A percentile compares a stretch with the other conserved stretches of the same genome.
Evolutionary conservation across 2,888 invertebrate genomes (phyloP).

Genomic region (Pollenia amentaria): DNA sequence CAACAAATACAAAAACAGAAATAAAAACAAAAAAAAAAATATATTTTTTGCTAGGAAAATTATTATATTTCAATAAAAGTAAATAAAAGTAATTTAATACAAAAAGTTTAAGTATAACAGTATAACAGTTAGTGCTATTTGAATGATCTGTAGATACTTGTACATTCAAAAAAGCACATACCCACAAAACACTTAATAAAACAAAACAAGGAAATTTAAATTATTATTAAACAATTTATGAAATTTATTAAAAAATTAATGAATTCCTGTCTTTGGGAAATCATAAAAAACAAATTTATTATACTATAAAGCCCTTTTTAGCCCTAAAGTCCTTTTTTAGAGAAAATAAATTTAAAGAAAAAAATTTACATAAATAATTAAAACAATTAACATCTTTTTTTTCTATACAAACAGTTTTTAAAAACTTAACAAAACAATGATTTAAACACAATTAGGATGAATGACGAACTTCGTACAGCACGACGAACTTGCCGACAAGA

Average conservation of each 20-base stretch:
- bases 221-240: neutral
- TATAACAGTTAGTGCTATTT: slow-evolving; percentile 42
- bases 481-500: too few relatives aligned
- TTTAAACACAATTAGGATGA: neutral
- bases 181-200: slow-evolving; percentile 70
- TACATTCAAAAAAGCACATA: slow-evolving; percentile 49
- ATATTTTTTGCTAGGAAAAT: slow-evolving; percentile 81
- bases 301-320: too few relatives aligned
- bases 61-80: slow-evolving; percentile 73
- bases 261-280: neutral
- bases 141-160: slow-evolving; percentile 29
- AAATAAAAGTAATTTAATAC: neutral
- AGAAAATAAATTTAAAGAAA: slow-evolving; percentile 34
- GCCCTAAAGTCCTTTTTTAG: too few relatives aligned
- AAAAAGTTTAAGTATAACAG: slow-evolving; percentile 54
- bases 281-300: slow-evolving; percentile 12
- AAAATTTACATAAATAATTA: neutral
- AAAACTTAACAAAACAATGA: neutral
- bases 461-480: too few relatives aligned
- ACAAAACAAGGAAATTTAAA: slow-evolving; percentile 39
- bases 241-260: slow-evolving; percentile 18
- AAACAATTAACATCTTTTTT: neutral
- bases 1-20: slow-evolving; percentile 57
- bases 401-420: neutral
- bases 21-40: slow-evolving; percentile 65